Conservation (phyloP, 2,888 invertebrate genomes). For the Rhaphigaster nebulosa region DNA sequence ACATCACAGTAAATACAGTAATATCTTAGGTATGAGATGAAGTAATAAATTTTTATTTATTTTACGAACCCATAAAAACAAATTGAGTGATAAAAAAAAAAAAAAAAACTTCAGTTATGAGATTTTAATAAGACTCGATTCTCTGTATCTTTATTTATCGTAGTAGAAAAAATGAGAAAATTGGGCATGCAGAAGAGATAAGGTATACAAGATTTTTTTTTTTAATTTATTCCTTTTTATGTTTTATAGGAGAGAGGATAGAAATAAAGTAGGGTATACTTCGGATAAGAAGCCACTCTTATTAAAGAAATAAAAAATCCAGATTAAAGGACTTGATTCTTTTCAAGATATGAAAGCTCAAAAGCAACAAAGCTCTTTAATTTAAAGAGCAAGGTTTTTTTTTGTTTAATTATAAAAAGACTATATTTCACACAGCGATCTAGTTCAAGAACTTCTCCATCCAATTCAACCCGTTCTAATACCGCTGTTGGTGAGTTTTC, state of each 20-base stretch:
- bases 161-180: background rate
- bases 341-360: conserved; percentile 6
- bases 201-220: background rate
- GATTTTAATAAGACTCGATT: background rate
- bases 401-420: conserved; percentile 23
- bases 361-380: background rate
- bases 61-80: background rate
- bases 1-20: no score
- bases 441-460: background rate
- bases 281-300: background rate
- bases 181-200: background rate
- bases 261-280: background rate
- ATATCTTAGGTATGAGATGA: no score
- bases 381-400: background rate
- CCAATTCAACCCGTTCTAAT: background rate
- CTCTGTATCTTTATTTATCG: background rate
- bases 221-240: background rate
- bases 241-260: background rate
- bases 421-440: background rate
- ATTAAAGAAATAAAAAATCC: background rate
- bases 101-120: background rate
- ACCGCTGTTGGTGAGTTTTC: background rate
- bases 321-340: background rate
- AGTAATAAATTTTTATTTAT: background rate
- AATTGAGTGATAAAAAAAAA: background rate